Evolutionary conservation across 2,797 vertebrate species (phyloP).

Genomic region (Botia almorhae): DNA sequence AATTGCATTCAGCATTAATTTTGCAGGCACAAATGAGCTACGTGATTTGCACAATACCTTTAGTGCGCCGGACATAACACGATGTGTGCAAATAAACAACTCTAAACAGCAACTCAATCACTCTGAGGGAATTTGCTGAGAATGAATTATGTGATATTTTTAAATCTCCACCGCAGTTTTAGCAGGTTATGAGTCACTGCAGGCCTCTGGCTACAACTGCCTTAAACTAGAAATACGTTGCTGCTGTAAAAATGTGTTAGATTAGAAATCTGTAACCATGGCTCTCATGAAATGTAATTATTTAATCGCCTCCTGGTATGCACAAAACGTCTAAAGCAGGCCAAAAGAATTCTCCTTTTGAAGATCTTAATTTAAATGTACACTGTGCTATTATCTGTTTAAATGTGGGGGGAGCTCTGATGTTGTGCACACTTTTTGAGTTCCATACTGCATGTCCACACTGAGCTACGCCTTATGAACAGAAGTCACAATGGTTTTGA

Average conservation of each 20-base stretch:
- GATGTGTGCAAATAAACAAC: background rate
- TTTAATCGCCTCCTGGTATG: slow-evolving; percentile 35
- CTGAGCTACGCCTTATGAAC: background rate
- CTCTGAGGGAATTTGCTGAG: background rate
- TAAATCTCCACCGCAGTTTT: slow-evolving; percentile 22
- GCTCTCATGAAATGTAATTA: slow-evolving; percentile 12
- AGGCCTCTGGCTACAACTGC: slow-evolving; percentile 16
- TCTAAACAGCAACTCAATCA: background rate
- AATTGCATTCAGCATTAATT: background rate
- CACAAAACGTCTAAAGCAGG: slow-evolving; percentile 28
- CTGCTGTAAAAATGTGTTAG: slow-evolving; percentile 31
- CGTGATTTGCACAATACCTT: background rate
- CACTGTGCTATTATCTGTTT: background rate
- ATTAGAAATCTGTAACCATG: slow-evolving; percentile 23
- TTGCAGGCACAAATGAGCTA: background rate
- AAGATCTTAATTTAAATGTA: slow-evolving; percentile 18
- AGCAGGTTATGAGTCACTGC: slow-evolving; percentile 36
- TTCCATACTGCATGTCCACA: background rate
- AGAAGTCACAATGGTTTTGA: background rate
- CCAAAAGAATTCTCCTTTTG: slow-evolving; percentile 9
- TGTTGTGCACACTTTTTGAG: background rate
- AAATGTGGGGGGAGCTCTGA: background rate
- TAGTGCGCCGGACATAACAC: background rate
- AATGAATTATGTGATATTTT: slow-evolving; percentile 19
- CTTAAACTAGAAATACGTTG: slow-evolving; percentile 25